Conservation (phyloP, 2,113 vertebrate genomes). For the Perca flavescens region DNA sequence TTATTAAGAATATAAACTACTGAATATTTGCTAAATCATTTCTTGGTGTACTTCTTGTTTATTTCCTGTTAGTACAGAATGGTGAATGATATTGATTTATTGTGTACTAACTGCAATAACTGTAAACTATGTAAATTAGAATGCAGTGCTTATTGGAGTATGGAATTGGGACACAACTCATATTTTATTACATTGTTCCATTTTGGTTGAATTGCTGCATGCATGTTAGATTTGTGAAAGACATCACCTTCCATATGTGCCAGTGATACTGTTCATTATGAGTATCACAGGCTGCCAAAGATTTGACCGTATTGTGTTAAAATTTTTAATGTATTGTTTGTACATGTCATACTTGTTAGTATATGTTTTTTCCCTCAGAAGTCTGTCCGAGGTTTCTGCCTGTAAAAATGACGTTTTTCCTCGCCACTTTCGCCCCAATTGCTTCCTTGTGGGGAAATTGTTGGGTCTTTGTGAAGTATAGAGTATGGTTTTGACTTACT, state of each 20-base stretch:
- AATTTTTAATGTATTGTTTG: too few relatives aligned
- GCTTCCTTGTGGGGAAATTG: too few relatives aligned
- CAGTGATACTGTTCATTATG: not conserved
- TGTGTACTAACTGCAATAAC: not conserved
- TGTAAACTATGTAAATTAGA: not conserved
- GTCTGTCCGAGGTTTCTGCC: too few relatives aligned
- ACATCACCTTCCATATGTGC: not conserved
- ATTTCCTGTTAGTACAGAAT: not conserved
- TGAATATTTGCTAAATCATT: not conserved
- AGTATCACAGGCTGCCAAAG: not conserved
- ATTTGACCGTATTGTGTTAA: not conserved
- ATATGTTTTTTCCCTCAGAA: not conserved
- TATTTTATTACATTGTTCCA: not conserved
- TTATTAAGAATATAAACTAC: not conserved
- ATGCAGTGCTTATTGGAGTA: not conserved
- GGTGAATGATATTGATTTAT: not conserved
- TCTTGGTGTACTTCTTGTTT: not conserved
- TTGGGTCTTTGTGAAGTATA: too few relatives aligned
- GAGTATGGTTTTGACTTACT: too few relatives aligned
- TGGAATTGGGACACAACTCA: constrained; percentile 6
- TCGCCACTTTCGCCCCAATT: too few relatives aligned
- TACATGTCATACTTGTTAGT: not conserved
- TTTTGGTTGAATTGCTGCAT: constrained; percentile 10
- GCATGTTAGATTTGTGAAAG: constrained; percentile 19
- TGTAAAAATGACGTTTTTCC: too few relatives aligned